These are phyloP conservation scores for Zosterops lateralis DNA, from an alignment of 2,113 vertebrate genomes.

Conservation along the genomic window DNA sequence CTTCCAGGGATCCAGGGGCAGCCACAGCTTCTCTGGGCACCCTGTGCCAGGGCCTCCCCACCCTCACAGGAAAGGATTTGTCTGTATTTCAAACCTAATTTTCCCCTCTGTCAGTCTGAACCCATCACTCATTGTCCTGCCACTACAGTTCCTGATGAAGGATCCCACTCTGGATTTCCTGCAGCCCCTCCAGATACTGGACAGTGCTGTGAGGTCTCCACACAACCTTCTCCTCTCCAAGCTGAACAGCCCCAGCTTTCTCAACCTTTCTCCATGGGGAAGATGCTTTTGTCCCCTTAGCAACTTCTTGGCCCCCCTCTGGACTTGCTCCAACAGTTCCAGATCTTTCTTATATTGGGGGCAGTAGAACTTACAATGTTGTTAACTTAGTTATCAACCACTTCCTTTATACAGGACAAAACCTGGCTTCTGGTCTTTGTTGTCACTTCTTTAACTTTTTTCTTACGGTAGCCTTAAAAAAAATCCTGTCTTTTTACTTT, in stretches of 20 bases:
- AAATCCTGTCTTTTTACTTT: neutral
- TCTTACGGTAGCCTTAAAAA: neutral
- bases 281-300: neutral
- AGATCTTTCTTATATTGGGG: accelerated
- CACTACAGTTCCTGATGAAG: neutral
- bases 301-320: neutral
- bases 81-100: neutral
- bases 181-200: neutral
- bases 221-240: neutral
- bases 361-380: neutral
- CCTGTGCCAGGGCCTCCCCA: accelerated
- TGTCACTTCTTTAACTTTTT: neutral
- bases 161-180: neutral
- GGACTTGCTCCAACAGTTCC: neutral
- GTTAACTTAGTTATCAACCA: neutral
- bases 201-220: neutral
- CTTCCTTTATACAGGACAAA: neutral
- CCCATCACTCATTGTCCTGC: neutral
- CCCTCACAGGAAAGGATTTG: neutral
- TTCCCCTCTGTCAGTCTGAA: neutral
- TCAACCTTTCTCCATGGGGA: neutral
- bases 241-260: neutral
- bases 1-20: neutral
- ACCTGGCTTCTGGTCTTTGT: neutral
- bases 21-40: neutral